These are phyloP conservation scores for Hirtodrosophila cameraria DNA, from an alignment of 2,888 invertebrate species.

Conservation along the genomic window DNA sequence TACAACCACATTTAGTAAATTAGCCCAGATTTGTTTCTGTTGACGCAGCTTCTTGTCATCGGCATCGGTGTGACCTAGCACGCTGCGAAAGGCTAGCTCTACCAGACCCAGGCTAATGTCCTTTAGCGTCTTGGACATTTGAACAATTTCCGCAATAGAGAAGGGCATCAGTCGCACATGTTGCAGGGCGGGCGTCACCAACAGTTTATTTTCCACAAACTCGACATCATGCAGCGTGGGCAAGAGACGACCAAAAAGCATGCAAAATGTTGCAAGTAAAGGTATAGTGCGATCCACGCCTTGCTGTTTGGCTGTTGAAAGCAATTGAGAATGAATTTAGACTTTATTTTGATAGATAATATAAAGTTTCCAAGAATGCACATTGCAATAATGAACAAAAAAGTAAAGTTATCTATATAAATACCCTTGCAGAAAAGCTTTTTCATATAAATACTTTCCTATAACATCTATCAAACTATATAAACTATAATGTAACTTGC, in stretches of 20 bases:
- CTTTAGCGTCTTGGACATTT: constrained; percentile 89
- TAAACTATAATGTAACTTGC: no score
- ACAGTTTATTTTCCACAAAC: constrained; percentile 87
- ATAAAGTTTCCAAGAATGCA: no score
- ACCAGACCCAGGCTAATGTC: constrained; percentile 93
- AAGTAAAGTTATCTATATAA: no score
- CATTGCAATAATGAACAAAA: no score
- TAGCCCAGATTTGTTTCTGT: constrained; percentile 89
- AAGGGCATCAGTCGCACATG: constrained; percentile 86
- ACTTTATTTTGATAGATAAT: no score
- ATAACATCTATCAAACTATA: no score
- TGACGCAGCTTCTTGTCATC: constrained; percentile 82
- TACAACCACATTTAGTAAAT: constrained; percentile 89
- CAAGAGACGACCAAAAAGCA: constrained; percentile 91
- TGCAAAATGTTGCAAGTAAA: constrained; percentile 92
- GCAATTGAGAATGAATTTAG: background rate
- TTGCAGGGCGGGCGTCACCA: constrained; percentile 59
- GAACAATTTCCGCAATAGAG: constrained; percentile 89
- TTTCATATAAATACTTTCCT: no score
- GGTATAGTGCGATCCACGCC: constrained; percentile 88
- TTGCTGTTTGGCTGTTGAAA: constrained; percentile 85
- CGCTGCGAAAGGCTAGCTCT: constrained; percentile 89
- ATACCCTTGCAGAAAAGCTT: no score
- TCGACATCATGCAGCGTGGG: constrained; percentile 94
- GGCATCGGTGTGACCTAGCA: constrained; percentile 81